phyloP scores from a whole-genome alignment of 2,797 vertebrate genomes.

The Clarias laeviceps region DNA sequence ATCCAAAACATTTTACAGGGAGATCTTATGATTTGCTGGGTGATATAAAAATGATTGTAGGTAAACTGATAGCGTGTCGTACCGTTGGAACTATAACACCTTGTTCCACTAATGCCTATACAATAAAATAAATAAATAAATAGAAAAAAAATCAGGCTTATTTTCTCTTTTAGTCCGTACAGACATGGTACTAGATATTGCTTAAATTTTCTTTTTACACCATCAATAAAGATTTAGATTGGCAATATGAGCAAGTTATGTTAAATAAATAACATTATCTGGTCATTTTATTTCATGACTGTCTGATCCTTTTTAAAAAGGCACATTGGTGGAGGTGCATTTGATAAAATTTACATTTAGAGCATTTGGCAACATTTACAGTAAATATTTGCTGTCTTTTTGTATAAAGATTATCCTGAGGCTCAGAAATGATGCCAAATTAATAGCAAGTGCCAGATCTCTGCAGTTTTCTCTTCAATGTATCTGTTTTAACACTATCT shows the following conservation, averaged over 20 bases:
- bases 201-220: background rate
- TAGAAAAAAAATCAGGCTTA: background rate
- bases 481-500: background rate
- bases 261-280: background rate
- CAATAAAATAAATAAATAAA: too few species aligned
- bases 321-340: background rate
- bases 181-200: background rate
- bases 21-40: background rate
- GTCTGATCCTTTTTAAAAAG: background rate
- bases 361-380: background rate
- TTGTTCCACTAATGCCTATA: background rate
- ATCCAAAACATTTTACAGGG: background rate
- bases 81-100: background rate
- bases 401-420: background rate
- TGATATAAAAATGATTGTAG: background rate
- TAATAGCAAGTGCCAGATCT: conserved; percentile 10
- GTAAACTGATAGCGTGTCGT: background rate
- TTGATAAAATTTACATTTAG: background rate
- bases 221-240: background rate
- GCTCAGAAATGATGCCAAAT: background rate
- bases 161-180: background rate
- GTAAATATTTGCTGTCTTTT: background rate
- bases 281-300: background rate
- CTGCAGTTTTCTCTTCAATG: background rate
- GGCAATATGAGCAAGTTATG: background rate